These are phyloP conservation scores for Coregonus suidteri DNA, from an alignment of 2,797 vertebrate species.

Conservation along the genomic window DNA sequence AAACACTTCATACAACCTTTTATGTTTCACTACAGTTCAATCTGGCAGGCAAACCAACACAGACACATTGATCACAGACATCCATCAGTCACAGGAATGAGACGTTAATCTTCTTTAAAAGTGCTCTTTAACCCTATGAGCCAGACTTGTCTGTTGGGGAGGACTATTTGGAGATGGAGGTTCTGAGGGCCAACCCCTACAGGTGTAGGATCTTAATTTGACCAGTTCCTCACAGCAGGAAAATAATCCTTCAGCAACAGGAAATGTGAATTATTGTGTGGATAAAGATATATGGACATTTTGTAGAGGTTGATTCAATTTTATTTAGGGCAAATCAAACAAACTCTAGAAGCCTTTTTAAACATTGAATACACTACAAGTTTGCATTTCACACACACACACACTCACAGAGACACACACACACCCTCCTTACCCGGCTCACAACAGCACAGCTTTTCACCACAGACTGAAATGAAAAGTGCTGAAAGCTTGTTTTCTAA, in stretches of 20 bases:
- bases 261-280: too few relatives aligned
- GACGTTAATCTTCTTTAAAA: neutral
- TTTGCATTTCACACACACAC: neutral
- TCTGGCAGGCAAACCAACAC: neutral
- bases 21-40: neutral
- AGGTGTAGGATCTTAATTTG: too few relatives aligned
- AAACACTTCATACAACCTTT: conserved; percentile 3
- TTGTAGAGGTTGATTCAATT: too few relatives aligned
- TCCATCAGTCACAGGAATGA: neutral
- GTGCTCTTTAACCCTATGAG: neutral
- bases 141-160: neutral
- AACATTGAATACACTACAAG: too few relatives aligned
- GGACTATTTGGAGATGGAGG: neutral
- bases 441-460: conserved; percentile 18
- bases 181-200: neutral
- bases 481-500: conserved; percentile 35
- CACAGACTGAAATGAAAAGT: conserved; percentile 17
- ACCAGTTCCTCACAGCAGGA: too few relatives aligned
- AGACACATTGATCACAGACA: conserved; percentile 1
- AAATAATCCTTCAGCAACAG: too few relatives aligned
- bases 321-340: too few relatives aligned
- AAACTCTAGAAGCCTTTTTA: too few relatives aligned
- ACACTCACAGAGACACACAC: neutral
- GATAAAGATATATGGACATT: too few relatives aligned
- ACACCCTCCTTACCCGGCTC: neutral